Evolutionary conservation across 1,140 invertebrate species (phyloP), one percentile per base, ranked within the genome.

Genomic region (Campoletis sonorensis): DNA sequence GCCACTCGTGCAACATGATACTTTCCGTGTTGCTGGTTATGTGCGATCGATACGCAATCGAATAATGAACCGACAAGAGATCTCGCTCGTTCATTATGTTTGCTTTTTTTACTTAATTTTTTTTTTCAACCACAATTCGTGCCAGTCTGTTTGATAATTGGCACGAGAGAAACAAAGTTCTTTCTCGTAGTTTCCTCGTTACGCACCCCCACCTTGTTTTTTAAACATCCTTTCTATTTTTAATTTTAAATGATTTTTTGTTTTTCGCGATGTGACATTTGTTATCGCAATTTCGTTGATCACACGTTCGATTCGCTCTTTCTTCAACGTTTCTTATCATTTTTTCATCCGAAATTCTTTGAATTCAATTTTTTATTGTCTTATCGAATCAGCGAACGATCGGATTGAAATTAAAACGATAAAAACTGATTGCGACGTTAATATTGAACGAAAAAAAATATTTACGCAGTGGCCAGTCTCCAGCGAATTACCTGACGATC

Each of bases 141-240:
- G 70, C 61, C 84, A 82, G 72, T 80, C 79, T 83, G 78, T 81
- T 83, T 83, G 75, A 5, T 81, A 83, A 83, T 83, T 72, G 79
- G 82, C 75, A 77, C 82, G 71, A 64, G 73, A 30, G 68, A 80
- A 77, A 78, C 67, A 78, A 76, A 67, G 37, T 72, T 49, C 18
- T 30, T 72, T 37, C 64, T 83, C 64, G 45, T 33, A 71, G 27
- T 30, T 61, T 61, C 30, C 27, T 23, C 45, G n/a, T 45, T 37
- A 58, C 51, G 70, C 51, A 30, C 64, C 26, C 79, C 40, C 76
- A 49, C 61, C 18, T 80, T 27, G 5, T 7, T 33, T 54, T 21
- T 37, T n/a, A n/a, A n/a, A 21, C 23, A 15, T 67, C 61, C 61
- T 67, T 67, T 67, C 54, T 58, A 58, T 67, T 23, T 67, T 67